Base-by-base conservation (phyloP, 2,113 vertebrate genomes). In the Psilopsiagon aymara region DNA sequence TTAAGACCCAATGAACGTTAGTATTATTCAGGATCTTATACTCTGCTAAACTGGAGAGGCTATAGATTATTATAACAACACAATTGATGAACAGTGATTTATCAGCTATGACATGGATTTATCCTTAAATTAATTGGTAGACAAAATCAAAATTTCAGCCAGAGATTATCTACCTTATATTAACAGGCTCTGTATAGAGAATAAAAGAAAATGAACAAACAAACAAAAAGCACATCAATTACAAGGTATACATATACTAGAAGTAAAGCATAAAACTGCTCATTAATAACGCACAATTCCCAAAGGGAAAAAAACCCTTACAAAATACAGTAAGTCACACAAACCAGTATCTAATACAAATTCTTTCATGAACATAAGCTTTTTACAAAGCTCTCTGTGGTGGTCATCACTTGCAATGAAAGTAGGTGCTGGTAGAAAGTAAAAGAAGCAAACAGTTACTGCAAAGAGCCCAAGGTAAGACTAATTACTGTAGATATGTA, bases 201-300 rank as follows among this genome's bases (percentile, higher is more conserved):
- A 67, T 29, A 71, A 82, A 97, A 73, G 33, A 74, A 90, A 92
- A 62, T 17, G 66, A 46, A 83, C 35, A 51, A 67, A 57, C 84
- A 59, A 86, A 92, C 53, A 69, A 21, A 91, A 64, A 62, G 41
- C 96, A 88, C 89, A 39, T 53, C 92, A 46, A 13, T 82, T 64
- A 95, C 92, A 76, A 91, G 66, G 16, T 68, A 53, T 79, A 95
- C 55, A 14, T n/a, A 28, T 91, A 90, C 69, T 20, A 60, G 90
- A 91, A 94, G 76, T 60, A 93, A 97, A 97, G 97, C 94, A 91
- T 96, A 94, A 96, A 97, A 97, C 97, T 97, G 97, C 97, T 97
- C 88, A 29, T 92, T 84, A 87, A 82, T 94, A 93, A 94, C 94
- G 29, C 94, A 86, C 95, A 85, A 60, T 97, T 97, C 97, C 98